Base-by-base conservation (phyloP, 2,113 vertebrate genomes). In the Struthidea cinerea region DNA sequence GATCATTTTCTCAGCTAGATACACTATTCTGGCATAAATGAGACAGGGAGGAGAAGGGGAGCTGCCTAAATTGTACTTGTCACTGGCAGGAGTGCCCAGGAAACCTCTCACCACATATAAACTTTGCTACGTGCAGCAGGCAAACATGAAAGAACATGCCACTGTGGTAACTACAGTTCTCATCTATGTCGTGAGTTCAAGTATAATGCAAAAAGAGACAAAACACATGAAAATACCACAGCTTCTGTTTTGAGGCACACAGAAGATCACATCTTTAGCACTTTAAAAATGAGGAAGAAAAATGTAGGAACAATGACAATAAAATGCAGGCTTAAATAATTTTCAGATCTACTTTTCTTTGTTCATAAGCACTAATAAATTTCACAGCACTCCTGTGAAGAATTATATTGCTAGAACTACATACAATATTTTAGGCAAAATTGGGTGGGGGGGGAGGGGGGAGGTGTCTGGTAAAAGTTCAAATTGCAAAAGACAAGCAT, bases 391-490 rank as follows among this genome's bases (percentile, higher is more conserved):
- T 73, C 6, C 5, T 53, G 7, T 83, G n/a, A 77, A 53, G 6
- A 3, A 7, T 27, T 60, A 11, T 16, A 13, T 26, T 70, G 20
- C 7, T 81, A 75, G 33, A 82, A 91, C 3, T 20, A 7, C 2
- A 4, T 57, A 37, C 2, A 60, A 17, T 1, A 27, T 60, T 78
- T 42, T 30, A 28, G n/a, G 22, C 2, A 78, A 61, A 64, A 47
- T n/a, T 15, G 28, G 2, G 3, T 3, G 2, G 3, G 22, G 20
- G 46, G 21, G 46, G 46, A 11, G 39, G 5, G 39, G 3, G 23
- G n/a, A n/a, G n/a, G n/a, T n/a, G n/a, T n/a, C 59, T 79, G 9
- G 2, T 64, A 52, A 32, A 93, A 60, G 7, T 56, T 82, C 27
- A 71, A 6, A 64, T 60, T 68, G 79, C 33, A 50, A 79, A 87